phyloP scores from a whole-genome alignment of 2,797 vertebrate species.

The Psittacula derbiana region DNA sequence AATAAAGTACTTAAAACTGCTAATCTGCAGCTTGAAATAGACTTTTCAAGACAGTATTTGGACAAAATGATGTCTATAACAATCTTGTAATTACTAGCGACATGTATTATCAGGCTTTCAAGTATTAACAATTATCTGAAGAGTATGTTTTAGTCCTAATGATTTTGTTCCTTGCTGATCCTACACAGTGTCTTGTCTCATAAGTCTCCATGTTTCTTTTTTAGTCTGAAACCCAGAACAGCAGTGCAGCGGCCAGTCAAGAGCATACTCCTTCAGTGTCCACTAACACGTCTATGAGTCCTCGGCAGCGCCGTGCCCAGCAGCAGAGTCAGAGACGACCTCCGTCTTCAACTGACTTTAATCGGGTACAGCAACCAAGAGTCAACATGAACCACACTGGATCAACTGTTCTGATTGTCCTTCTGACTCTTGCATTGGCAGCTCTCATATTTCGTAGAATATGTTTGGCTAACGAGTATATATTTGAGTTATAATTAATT shows the following conservation, averaged over 20 bases:
- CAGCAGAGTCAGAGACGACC: conserved; percentile 81
- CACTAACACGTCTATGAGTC: conserved; percentile 79
- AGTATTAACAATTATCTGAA: not conserved
- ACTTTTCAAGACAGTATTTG: fast-evolving
- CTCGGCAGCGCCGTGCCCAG: conserved; percentile 87
- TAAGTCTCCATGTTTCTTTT: not conserved
- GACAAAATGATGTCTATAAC: not conserved
- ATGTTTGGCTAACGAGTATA: conserved; percentile 91
- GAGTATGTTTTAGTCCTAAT: not conserved
- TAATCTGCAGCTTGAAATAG: not conserved
- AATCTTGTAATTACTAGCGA: not conserved
- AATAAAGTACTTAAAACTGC: not conserved
- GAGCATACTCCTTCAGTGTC: conserved; percentile 51
- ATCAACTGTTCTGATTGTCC: conserved; percentile 86
- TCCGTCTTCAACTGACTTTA: conserved; percentile 71
- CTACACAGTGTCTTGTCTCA: not conserved
- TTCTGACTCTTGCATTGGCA: conserved; percentile 90
- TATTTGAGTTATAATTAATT: conserved; percentile 90
- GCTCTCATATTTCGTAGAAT: conserved; percentile 94
- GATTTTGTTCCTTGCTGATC: not conserved
- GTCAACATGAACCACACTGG: conserved; percentile 81
- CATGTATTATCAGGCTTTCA: not conserved
- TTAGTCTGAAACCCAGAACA: conserved; percentile 54
- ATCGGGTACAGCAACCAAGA: conserved; percentile 75
- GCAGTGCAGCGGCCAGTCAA: not conserved